Evolutionary conservation across 2,888 invertebrate species (phyloP).

Genomic region (Pseudeuparius sepicola): DNA sequence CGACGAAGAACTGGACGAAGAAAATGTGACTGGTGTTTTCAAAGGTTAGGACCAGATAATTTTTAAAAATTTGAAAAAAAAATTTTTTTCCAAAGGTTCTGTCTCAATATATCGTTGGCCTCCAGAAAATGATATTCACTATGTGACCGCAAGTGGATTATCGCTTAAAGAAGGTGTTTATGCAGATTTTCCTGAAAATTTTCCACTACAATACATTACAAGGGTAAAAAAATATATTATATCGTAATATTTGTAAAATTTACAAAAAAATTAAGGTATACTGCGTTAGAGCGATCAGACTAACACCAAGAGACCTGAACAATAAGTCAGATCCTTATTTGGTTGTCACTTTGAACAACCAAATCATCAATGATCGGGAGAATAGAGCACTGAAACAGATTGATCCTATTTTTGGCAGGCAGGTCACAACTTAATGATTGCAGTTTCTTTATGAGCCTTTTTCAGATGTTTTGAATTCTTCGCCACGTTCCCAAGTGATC

Average conservation of each 20-base stretch:
- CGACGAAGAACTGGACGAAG: conserved; percentile 41
- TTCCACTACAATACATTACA: conserved; percentile 52
- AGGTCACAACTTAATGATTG: conserved; percentile 27
- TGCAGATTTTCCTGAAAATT: conserved; percentile 50
- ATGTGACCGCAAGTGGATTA: conserved; percentile 44
- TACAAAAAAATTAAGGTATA: conserved; percentile 45
- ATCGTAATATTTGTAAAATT: neutral
- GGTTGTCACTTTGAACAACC: conserved; percentile 55
- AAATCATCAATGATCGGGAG: conserved; percentile 55
- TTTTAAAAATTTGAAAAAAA: conserved; percentile 1
- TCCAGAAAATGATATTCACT: conserved; percentile 33
- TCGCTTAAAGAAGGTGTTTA: conserved; percentile 51
- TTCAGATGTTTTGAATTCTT: conserved; percentile 64
- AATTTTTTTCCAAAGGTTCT: conserved; percentile 13
- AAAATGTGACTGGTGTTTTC: conserved; percentile 34
- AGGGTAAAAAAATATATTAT: conserved; percentile 41
- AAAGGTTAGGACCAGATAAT: conserved; percentile 28
- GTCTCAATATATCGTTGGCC: conserved; percentile 58
- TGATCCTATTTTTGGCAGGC: conserved; percentile 78
- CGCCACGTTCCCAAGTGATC: conserved; percentile 64
- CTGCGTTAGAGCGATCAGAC: conserved; percentile 58
- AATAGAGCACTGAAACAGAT: conserved; percentile 60
- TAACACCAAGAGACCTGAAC: conserved; percentile 57
- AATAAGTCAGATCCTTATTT: conserved; percentile 71
- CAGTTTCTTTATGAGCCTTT: conserved; percentile 14